These are phyloP conservation scores for Drosophila kanapiae DNA, from an alignment of 1,140 invertebrate genomes.

Conservation along the genomic window DNA sequence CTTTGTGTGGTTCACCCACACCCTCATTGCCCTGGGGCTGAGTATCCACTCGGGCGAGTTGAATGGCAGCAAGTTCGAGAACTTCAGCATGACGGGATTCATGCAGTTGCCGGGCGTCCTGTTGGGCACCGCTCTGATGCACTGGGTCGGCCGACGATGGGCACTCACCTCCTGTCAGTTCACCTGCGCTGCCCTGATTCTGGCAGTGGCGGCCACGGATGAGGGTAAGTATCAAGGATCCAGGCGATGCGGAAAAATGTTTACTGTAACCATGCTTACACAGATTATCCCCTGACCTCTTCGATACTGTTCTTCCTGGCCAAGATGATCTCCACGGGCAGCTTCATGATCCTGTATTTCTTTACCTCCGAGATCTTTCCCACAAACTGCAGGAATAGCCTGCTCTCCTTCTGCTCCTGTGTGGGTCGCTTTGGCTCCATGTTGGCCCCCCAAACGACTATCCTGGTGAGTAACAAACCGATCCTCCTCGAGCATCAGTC, in stretches of 20 bases:
- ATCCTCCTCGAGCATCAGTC: neutral
- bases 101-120: constrained; percentile 91
- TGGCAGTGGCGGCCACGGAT: constrained; percentile 57
- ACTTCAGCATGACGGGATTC: constrained; percentile 89
- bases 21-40: constrained; percentile 92
- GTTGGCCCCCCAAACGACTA: constrained; percentile 90
- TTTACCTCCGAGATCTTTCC: constrained; percentile 91
- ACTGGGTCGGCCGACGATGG: constrained; percentile 88
- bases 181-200: constrained; percentile 86
- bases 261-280: no score
- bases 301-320: constrained; percentile 88
- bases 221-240: constrained; percentile 28
- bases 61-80: constrained; percentile 89
- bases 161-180: constrained; percentile 82
- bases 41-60: constrained; percentile 91
- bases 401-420: constrained; percentile 89
- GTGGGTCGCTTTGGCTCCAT: constrained; percentile 90
- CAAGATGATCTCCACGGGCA: constrained; percentile 90
- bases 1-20: constrained; percentile 89
- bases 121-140: constrained; percentile 87
- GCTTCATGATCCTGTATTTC: constrained; percentile 89
- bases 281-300: constrained; percentile 69
- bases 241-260: neutral
- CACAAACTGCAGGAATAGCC: constrained; percentile 88
- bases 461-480: constrained; percentile 86